A percentile compares a stretch with the other conserved stretches of the same genome.
Conservation (phyloP, 2,888 invertebrate genomes). For the Euphydryas editha region DNA sequence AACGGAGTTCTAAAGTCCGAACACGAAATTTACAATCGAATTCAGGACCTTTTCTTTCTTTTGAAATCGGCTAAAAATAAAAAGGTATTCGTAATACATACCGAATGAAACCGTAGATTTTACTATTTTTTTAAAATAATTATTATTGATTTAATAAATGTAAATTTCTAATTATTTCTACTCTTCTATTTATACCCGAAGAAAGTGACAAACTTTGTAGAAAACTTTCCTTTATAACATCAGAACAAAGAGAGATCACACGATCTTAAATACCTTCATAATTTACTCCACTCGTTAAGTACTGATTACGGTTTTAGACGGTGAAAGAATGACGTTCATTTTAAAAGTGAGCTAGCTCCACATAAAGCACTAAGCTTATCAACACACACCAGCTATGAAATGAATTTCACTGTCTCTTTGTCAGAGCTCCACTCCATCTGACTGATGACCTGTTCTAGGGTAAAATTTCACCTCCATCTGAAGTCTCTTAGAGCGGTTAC, state of each 20-base stretch:
- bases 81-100: too few species aligned
- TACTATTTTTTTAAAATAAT: too few species aligned
- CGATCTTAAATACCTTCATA: constrained; percentile 17
- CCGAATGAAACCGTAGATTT: too few species aligned
- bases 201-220: too few species aligned
- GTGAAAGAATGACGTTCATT: constrained; percentile 23
- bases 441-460: constrained; percentile 45
- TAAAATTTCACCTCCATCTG: constrained; percentile 39
- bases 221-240: not conserved
- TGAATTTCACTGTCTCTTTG: constrained; percentile 42
- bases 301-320: constrained; percentile 26
- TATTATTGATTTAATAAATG: too few species aligned
- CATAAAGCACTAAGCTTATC: constrained; percentile 41
- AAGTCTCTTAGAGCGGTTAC: constrained; percentile 36
- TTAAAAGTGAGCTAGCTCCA: constrained; percentile 25
- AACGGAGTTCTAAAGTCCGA: too few species aligned
- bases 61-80: too few species aligned
- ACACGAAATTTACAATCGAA: too few species aligned
- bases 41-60: too few species aligned
- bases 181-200: too few species aligned
- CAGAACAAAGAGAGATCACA: not conserved
- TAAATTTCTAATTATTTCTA: too few species aligned
- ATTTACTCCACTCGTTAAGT: constrained; percentile 23
- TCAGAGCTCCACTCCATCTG: constrained; percentile 43
- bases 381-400: constrained; percentile 42